Conservation (phyloP, 2,888 invertebrate genomes). For the Drosophila meridionalis region DNA sequence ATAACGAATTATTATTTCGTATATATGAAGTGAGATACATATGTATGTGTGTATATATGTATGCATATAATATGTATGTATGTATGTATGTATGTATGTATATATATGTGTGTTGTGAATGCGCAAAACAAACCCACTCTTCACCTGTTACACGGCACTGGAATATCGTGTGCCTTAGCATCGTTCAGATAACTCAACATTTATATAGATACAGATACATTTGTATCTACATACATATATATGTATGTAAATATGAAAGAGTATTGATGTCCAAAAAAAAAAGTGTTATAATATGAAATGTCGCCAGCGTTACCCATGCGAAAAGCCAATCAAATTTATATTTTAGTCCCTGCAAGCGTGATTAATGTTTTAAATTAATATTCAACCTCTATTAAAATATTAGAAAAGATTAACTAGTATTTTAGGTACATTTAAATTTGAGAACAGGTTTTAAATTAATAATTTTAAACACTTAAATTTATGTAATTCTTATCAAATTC, state of each 20-base stretch:
- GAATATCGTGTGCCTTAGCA: conserved; percentile 32
- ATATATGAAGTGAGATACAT: background rate
- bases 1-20: background rate
- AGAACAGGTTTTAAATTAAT: background rate
- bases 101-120: conserved; percentile 46
- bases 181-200: conserved; percentile 30
- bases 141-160: conserved; percentile 72
- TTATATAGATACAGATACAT: conserved; percentile 7
- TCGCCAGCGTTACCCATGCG: conserved; percentile 3
- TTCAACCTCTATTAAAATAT: background rate
- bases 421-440: background rate
- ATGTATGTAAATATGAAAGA: background rate
- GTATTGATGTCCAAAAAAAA: background rate
- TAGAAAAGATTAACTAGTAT: background rate
- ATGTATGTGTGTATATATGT: background rate
- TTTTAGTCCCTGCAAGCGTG: background rate
- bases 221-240: background rate
- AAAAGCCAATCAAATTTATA: background rate
- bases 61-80: background rate
- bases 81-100: background rate
- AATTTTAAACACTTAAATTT: background rate
- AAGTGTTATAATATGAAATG: background rate
- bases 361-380: background rate
- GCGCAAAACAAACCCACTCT: conserved; percentile 72
- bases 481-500: background rate